These are phyloP conservation scores for Microhierax caerulescens DNA, from an alignment of 2,797 vertebrate species.

Conservation along the genomic window DNA sequence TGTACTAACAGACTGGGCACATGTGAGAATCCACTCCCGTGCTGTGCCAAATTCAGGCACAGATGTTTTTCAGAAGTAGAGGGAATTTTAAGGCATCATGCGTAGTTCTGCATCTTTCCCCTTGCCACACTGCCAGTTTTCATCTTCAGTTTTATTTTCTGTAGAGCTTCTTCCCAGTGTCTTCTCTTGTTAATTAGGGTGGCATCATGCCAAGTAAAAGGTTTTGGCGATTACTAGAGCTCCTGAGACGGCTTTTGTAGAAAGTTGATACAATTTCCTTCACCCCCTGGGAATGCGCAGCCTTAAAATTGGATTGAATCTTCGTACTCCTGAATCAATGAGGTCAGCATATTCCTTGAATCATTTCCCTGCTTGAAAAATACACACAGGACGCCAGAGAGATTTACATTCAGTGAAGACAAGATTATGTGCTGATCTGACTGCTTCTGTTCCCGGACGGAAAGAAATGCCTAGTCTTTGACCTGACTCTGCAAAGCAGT, in stretches of 20 bases:
- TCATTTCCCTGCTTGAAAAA: constrained; percentile 4
- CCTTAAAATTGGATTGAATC: constrained; percentile 28
- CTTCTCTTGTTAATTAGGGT: constrained; percentile 17
- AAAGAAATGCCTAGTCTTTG: background rate
- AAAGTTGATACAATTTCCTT: constrained; percentile 18
- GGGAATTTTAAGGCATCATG: background rate
- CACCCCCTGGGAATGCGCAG: background rate
- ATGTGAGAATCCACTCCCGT: background rate
- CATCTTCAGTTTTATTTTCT: background rate
- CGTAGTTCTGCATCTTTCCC: background rate
- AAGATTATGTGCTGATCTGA: background rate
- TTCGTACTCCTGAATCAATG: background rate
- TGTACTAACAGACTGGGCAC: background rate
- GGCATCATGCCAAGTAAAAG: constrained; percentile 4
- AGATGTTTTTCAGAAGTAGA: background rate
- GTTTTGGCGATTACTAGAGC: background rate
- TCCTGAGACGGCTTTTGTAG: constrained; percentile 17
- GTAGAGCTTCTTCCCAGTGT: background rate
- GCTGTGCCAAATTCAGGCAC: background rate
- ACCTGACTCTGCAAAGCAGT: background rate
- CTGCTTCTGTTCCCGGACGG: background rate
- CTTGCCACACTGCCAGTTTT: background rate
- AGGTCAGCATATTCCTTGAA: constrained; percentile 20
- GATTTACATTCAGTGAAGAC: background rate
- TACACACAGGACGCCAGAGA: background rate